Evolutionary conservation across 2,113 vertebrate species (phyloP), one percentile per base, ranked within the genome.

Genomic region (Drymodes brunneopygia): DNA sequence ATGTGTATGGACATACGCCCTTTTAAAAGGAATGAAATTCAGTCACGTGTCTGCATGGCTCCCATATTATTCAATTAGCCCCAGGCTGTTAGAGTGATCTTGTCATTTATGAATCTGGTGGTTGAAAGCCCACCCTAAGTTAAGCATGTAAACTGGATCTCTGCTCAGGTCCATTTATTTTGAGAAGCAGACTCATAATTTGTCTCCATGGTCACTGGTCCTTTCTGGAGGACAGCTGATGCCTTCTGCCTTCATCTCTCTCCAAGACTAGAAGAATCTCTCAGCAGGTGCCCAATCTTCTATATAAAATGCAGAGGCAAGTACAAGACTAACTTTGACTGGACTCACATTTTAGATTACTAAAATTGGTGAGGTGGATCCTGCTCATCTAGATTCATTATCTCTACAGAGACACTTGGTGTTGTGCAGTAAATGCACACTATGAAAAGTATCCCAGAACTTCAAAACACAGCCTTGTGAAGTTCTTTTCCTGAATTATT

Each of bases 21-120:
- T 71, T 96, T 75, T 25, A 51, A 79, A 86, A 50, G 42, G 23
- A 86, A 90, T 66, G 9, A 75, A 62, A 64, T 74, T 48, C 33
- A 47, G 44, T 64, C 71, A 75, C 11, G 42, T 38, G 16, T 7
- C 10, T 67, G 11, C 67, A 38, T 29, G 79, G 21, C 15, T 74
- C 10, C 48, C 51, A 2, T 11, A 12, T 62, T 60, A 93, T 19
- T n/a, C 29, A 72, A 14, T 51, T 51, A 86, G 3, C 36, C 14
- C 16, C 27, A 72, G 24, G 9, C 8, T n/a, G 2, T 36, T 25
- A 35, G 29, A 23, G 7, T 40, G 20, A 64, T 75, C 31, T 86
- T 72, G n/a, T 7, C 11, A 35, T 86, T 86, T 75, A 61, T 65
- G 51, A 88, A 56, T 48, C 17, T 73, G 25, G 77, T 54, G 20